A percentile compares a stretch with the other conserved stretches of the same genome.
Conservation (phyloP, 2,888 invertebrate genomes). For the Pasiphila rectangulata region DNA sequence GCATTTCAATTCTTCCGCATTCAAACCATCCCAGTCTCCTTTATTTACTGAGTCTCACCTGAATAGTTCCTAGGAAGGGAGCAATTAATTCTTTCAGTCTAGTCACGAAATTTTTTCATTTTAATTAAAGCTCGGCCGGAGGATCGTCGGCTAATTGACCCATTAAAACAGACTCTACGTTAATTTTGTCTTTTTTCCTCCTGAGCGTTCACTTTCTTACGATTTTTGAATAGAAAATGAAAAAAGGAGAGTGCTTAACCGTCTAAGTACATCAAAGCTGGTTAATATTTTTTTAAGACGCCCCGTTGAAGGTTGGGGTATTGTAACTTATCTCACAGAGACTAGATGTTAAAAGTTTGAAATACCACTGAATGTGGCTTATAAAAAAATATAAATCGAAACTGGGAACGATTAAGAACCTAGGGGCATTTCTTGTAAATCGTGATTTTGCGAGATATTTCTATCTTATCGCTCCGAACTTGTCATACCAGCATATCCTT, state of each 20-base stretch:
- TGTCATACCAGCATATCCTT: too few species aligned
- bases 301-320: constrained; percentile 4
- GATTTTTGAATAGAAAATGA: constrained; percentile 63
- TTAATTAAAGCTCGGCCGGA: constrained; percentile 76
- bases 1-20: constrained; percentile 4
- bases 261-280: constrained; percentile 5
- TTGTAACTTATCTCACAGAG: constrained; percentile 4
- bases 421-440: too few species aligned
- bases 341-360: too few species aligned
- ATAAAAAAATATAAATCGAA: too few species aligned
- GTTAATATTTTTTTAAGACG: constrained; percentile 4
- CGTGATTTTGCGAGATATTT: too few species aligned
- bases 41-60: constrained; percentile 65
- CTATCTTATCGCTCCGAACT: too few species aligned
- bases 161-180: constrained; percentile 77
- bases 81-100: constrained; percentile 73
- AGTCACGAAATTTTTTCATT: constrained; percentile 79
- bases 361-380: too few species aligned
- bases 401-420: too few species aligned
- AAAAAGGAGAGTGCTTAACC: constrained; percentile 29
- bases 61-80: constrained; percentile 72
- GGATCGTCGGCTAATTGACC: constrained; percentile 79
- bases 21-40: constrained; percentile 36
- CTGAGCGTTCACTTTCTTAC: constrained; percentile 69
- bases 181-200: constrained; percentile 68